Conservation (phyloP, 64 coral and sea anemone species). For the Acropora yongei region DNA sequence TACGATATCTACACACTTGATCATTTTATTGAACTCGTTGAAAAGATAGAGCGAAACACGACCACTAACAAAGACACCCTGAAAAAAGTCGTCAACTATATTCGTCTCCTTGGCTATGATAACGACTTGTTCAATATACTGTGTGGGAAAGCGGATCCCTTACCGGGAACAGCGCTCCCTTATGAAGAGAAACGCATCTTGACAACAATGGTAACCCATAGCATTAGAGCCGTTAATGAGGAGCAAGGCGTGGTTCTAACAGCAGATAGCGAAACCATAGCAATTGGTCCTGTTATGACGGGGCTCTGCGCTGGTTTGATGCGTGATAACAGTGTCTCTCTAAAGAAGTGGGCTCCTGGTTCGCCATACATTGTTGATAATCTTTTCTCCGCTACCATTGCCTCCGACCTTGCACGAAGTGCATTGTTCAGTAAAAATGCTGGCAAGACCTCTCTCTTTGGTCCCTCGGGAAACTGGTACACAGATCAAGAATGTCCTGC, state of each 20-base stretch:
- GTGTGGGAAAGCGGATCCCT: constrained; percentile 22
- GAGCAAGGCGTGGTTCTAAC: constrained; percentile 71
- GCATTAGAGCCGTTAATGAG: background rate
- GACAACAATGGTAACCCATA: constrained; percentile 60
- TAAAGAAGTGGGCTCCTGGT: constrained; percentile 28
- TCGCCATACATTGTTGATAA: constrained; percentile 75
- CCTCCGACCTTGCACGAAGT: constrained; percentile 51
- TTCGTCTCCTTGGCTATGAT: constrained; percentile 31
- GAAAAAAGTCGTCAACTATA: constrained; percentile 30
- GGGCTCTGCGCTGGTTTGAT: constrained; percentile 72
- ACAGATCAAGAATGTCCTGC: constrained; percentile 46
- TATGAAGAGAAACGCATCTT: constrained; percentile 58
- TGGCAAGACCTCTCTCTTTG: constrained; percentile 34
- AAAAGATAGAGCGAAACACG: constrained; percentile 57
- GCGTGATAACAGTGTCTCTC: constrained; percentile 57
- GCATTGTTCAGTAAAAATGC: constrained; percentile 67
- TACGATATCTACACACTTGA: constrained; percentile 69
- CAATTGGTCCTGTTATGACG: constrained; percentile 71
- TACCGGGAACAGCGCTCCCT: constrained; percentile 27
- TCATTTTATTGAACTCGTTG: constrained; percentile 67
- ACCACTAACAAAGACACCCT: constrained; percentile 21
- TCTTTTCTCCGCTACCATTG: constrained; percentile 80
- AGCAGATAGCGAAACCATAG: constrained; percentile 54
- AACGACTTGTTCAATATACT: constrained; percentile 48
- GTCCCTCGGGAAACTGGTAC: constrained; percentile 72